Conservation (phyloP, 1,140 invertebrate genomes). For the Saxidomus purpurata region DNA sequence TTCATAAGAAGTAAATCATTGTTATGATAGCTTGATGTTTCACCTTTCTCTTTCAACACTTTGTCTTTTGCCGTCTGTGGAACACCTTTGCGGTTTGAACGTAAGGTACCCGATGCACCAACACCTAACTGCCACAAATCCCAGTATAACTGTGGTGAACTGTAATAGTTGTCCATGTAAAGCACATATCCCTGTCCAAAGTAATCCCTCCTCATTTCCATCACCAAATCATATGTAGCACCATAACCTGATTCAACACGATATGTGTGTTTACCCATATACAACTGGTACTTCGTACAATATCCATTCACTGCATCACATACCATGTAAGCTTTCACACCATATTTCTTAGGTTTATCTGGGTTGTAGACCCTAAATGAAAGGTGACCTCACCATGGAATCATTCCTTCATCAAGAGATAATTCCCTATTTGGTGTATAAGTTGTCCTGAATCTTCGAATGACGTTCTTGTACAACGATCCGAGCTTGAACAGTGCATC, state of each 20-base stretch:
- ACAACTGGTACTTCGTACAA: slow-evolving; percentile 67
- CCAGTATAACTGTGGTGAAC: slow-evolving; percentile 56
- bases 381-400: slow-evolving; percentile 66
- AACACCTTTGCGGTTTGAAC: slow-evolving; percentile 57
- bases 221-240: slow-evolving; percentile 57
- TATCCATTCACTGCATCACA: slow-evolving; percentile 69
- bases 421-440: slow-evolving; percentile 60
- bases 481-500: slow-evolving; percentile 62
- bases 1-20: neutral
- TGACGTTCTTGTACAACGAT: slow-evolving; percentile 32
- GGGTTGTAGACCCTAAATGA: slow-evolving; percentile 68
- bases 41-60: neutral
- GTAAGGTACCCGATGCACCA: slow-evolving; percentile 62
- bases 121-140: slow-evolving; percentile 41
- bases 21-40: neutral
- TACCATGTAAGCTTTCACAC: slow-evolving; percentile 71
- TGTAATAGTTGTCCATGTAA: slow-evolving; percentile 68
- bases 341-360: slow-evolving; percentile 77
- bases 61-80: slow-evolving; percentile 54
- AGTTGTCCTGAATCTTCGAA: neutral
- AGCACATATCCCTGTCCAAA: slow-evolving; percentile 28
- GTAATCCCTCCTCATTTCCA: slow-evolving; percentile 35
- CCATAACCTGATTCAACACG: neutral
- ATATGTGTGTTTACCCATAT: slow-evolving; percentile 49
- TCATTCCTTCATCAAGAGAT: slow-evolving; percentile 75